Evolutionary conservation across 1,140 invertebrate genomes (phyloP).

Genomic region (Aporrectodea caliginosa): DNA sequence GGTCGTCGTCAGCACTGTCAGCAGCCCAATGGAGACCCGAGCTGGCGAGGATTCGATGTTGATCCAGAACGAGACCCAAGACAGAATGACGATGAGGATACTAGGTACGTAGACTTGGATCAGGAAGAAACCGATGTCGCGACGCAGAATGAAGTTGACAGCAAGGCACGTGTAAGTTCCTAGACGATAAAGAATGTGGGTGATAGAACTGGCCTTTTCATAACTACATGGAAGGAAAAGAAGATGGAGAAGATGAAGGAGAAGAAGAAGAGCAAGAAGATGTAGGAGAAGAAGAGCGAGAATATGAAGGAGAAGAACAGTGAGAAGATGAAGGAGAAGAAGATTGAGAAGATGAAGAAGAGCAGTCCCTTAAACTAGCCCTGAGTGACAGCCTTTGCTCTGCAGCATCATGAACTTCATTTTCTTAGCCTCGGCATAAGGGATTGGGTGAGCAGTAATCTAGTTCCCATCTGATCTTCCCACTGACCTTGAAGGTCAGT

Average conservation of each 20-base stretch:
- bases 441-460: too few relatives aligned
- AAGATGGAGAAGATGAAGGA: neutral
- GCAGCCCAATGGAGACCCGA: constrained; percentile 53
- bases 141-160: constrained; percentile 77
- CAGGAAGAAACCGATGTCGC: constrained; percentile 71
- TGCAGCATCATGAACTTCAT: too few relatives aligned
- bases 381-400: too few relatives aligned
- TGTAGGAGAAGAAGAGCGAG: neutral
- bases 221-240: neutral
- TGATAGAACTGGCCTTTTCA: neutral
- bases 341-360: neutral
- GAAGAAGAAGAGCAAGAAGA: neutral
- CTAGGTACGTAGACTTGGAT: constrained; percentile 86
- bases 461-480: too few relatives aligned
- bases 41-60: constrained; percentile 61
- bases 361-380: too few relatives aligned
- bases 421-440: too few relatives aligned
- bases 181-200: neutral
- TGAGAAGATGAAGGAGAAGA: neutral
- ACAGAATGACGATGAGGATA: constrained; percentile 83
- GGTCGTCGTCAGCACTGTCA: constrained; percentile 45
- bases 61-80: constrained; percentile 90
- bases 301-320: neutral
- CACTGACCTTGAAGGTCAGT: too few relatives aligned
- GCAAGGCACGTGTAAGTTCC: too few relatives aligned